A percentile compares a stretch with the other conserved stretches of the same genome.
These are phyloP conservation scores for Asarcornis scutulata DNA, from an alignment of 2,113 vertebrate species.

Conservation along the genomic window DNA sequence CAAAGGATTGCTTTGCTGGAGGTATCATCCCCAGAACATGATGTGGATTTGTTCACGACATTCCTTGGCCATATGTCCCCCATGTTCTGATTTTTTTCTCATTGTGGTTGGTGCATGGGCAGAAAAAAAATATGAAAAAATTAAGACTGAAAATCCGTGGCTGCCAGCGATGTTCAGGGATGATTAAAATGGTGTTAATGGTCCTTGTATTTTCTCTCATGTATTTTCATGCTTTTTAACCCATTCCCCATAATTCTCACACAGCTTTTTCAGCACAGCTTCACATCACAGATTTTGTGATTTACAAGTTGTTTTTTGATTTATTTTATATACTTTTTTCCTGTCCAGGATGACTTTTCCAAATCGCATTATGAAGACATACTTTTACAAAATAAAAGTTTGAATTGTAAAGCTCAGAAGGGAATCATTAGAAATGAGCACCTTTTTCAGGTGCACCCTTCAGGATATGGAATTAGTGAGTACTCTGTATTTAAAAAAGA, in stretches of 20 bases:
- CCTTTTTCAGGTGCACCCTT: neutral
- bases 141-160: neutral
- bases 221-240: neutral
- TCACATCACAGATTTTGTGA: neutral
- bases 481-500: neutral
- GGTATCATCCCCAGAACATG: neutral
- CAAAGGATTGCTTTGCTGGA: neutral
- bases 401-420: neutral
- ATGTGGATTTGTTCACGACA: rapidly evolving
- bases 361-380: neutral
- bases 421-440: neutral
- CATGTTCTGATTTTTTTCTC: neutral
- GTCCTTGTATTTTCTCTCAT: neutral
- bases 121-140: neutral
- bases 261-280: neutral
- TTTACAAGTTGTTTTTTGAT: neutral
- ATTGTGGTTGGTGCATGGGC: neutral
- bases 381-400: neutral
- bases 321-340: neutral
- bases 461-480: neutral
- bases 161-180: neutral
- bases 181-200: neutral
- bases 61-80: neutral
- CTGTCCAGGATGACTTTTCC: neutral
- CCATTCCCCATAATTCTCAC: neutral